These are phyloP conservation scores for Anthoptus insignis DNA, from an alignment of 2,888 invertebrate genomes.

Conservation along the genomic window DNA sequence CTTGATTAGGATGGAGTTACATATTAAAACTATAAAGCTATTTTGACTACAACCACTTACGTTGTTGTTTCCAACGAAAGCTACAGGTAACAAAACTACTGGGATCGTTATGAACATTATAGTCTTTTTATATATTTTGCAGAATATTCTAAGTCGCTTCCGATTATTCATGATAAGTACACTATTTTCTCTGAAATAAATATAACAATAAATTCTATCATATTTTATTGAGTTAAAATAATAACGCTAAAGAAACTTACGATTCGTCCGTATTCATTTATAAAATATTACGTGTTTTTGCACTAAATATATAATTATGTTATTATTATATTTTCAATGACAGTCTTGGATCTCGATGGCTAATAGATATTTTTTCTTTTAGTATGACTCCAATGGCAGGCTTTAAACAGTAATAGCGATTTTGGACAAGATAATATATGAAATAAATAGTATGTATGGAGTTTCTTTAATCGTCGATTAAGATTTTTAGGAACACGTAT, in stretches of 20 bases:
- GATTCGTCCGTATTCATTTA: slow-evolving; percentile 37
- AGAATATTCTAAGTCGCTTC: slow-evolving; percentile 59
- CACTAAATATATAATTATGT: neutral
- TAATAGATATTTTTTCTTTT: neutral
- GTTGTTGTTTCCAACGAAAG: slow-evolving; percentile 57
- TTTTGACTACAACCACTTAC: too few species aligned
- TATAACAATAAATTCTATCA: neutral
- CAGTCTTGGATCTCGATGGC: slow-evolving; percentile 45
- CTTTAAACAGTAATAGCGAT: too few species aligned
- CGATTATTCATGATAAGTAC: slow-evolving; percentile 62
- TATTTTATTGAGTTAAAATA: too few species aligned
- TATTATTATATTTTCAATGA: neutral
- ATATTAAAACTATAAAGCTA: too few species aligned
- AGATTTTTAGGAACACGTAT: too few species aligned
- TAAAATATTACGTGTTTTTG: neutral
- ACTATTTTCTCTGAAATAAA: slow-evolving; percentile 63
- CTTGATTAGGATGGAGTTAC: too few species aligned
- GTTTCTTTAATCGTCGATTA: too few species aligned
- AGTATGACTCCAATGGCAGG: too few species aligned
- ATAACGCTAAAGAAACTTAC: slow-evolving; percentile 21
- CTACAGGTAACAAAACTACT: slow-evolving; percentile 64
- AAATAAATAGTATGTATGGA: too few species aligned
- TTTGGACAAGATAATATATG: neutral
- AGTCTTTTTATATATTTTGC: slow-evolving; percentile 64
- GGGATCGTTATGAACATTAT: slow-evolving; percentile 61